Base-by-base conservation (phyloP, 2,888 invertebrate species). In the Heterodera filipjevi region DNA sequence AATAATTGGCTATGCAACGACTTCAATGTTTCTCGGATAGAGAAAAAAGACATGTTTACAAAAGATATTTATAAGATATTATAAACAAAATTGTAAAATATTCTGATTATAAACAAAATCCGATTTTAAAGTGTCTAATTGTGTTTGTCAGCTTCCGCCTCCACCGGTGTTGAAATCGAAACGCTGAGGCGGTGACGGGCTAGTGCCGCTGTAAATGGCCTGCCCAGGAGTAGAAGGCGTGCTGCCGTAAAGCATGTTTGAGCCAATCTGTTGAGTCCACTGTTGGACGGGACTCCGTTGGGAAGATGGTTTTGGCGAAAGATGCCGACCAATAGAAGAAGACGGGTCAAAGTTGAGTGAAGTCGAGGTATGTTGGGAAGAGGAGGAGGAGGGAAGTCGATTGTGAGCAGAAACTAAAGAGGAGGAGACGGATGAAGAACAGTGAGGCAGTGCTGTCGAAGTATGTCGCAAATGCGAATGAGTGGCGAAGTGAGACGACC, bases 151-250 rank as follows among this genome's bases (percentile, higher is more conserved):
- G 22, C 27, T 59, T 14, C 49, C 73, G 2, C 73, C 75, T 64
- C 75, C 66, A 33, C 66, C 66, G 68, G 66, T 46, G 66, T 30
- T 46, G 27, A 75, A 22, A 14, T 59, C 75, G 35, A 75, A 75
- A 12, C 64, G 75, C 46, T 75, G 75, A 19, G 75, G 75, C 22
- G 75, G 75, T 19, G 75, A 75, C 2, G 75, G 75, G 33, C 75
- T 75, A 5, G 75, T 75, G 44, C 75, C 75, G 46, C 75, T 75
- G 46, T 75, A 75, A 39, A 75, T 53, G 46, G 75, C 59, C 30
- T 49, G 75, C 10, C 44, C 66, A 27, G 75, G 75, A 6, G 75
- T 75, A 27, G 75, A 22, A 27, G 75, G 75, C 30, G 75, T 75
- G 68, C 27, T 59, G 27, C 59, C 22, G 59, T 35, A 68, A 19